These are phyloP conservation scores for Callospermophilus lateralis DNA, from an alignment of 2,113 vertebrate genomes.

Conservation along the genomic window DNA sequence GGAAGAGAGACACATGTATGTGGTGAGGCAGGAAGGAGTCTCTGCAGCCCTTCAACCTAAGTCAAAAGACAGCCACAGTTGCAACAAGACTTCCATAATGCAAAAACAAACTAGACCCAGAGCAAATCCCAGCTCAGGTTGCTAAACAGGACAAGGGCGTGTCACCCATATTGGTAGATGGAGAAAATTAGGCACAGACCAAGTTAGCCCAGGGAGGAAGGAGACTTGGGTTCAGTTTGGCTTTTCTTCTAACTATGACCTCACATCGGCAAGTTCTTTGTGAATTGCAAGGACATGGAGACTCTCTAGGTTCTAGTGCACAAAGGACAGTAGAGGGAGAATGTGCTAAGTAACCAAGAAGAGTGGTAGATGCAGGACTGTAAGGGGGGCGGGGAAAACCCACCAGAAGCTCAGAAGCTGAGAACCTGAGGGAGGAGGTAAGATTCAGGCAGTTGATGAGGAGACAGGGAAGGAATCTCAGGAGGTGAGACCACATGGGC, in stretches of 20 bases:
- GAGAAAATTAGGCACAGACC: background rate
- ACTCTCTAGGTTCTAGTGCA: background rate
- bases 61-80: background rate
- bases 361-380: background rate
- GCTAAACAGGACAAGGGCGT: background rate
- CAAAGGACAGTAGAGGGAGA: background rate
- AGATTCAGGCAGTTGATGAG: background rate
- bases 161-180: background rate
- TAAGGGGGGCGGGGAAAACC: background rate
- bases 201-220: background rate
- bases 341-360: background rate
- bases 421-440: background rate
- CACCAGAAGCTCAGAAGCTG: background rate
- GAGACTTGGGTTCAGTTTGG: background rate
- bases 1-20: conserved; percentile 5
- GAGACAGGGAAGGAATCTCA: background rate
- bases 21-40: background rate
- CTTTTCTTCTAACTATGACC: background rate
- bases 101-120: background rate
- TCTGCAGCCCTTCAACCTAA: background rate
- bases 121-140: background rate
- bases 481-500: background rate
- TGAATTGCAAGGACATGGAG: background rate
- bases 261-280: background rate
- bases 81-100: background rate